phyloP scores from a whole-genome alignment of 1,140 invertebrate genomes.

The Penaeus vannamei region DNA sequence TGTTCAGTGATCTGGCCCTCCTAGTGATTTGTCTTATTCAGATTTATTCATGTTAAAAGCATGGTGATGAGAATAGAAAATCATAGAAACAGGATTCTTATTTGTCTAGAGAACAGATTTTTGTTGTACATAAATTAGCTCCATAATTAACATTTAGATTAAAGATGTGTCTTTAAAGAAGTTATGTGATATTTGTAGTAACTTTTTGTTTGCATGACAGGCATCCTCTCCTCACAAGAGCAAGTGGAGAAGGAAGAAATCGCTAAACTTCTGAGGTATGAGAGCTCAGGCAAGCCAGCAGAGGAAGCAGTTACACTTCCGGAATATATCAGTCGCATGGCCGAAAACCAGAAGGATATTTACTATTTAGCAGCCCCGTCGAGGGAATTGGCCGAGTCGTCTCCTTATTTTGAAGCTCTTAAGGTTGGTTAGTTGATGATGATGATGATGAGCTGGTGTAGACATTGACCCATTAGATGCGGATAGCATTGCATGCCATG shows the following conservation, averaged over 20 bases:
- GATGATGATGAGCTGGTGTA: background rate
- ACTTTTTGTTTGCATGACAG: conserved; percentile 39
- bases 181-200: background rate
- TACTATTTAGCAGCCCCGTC: conserved; percentile 95
- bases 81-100: too few relatives aligned
- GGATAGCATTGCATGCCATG: too few relatives aligned
- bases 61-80: too few relatives aligned
- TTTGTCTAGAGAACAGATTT: too few relatives aligned
- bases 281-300: conserved; percentile 85
- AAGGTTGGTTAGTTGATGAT: conserved; percentile 75
- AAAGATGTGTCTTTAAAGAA: background rate
- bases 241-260: conserved; percentile 92
- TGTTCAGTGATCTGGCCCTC: too few relatives aligned
- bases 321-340: conserved; percentile 85
- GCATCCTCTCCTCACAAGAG: conserved; percentile 87
- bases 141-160: too few relatives aligned
- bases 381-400: conserved; percentile 90
- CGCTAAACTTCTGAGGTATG: conserved; percentile 88
- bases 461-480: too few relatives aligned
- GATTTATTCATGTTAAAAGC: too few relatives aligned
- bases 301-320: conserved; percentile 85
- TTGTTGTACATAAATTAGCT: too few relatives aligned
- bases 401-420: conserved; percentile 94
- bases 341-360: conserved; percentile 86
- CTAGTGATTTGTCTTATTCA: too few relatives aligned